Base-by-base conservation (phyloP, 2,113 vertebrate genomes). In the Oreochromis spilurus region DNA sequence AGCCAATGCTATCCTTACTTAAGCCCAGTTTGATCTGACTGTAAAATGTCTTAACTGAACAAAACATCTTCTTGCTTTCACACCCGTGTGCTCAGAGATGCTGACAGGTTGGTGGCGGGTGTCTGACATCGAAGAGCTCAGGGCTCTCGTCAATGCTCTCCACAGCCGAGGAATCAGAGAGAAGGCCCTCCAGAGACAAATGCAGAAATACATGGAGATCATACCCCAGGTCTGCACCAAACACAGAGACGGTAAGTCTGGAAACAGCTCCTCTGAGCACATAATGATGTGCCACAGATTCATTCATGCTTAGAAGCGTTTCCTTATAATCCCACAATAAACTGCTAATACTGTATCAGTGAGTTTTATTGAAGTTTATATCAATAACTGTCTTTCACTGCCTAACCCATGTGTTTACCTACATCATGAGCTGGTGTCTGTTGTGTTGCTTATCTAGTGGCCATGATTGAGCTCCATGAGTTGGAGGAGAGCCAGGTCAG, bases 91-190 rank as follows among this genome's bases (percentile, higher is more conserved):
- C 31, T 84, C 93, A 99, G 98, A 98, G 95, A 96, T 98, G 97
- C 96, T 98, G 84, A 97, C 96, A 91, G 98, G 98, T 70, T 99
- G 98, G 98, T 99, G 98, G 98, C 97, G 98, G 86, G 98, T 99
- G 91, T 97, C 97, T 89, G 97, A 99, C 94, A 96, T 97, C 1
- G 98, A 98, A 84, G 97, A 98, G 95, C 95, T 99, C 87, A 97
- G 97, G 93, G 94, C 96, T 87, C 96, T 99, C 91, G 96, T 97
- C 85, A 97, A 96, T 92, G 96, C 97, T 48, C 97, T 99, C 7
- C 98, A 99, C 96, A 97, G 97, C 94, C 97, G 98, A 92, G 98
- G 98, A 93, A 96, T 98, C 93, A 95, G 98, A 95, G 98, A 99
- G 96, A 98, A 98, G 89, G 97, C 97, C 84, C 97, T 99, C 94